Evolutionary conservation across 2,888 invertebrate species (phyloP), one percentile per base, ranked within the genome.

Genomic region (Chelonus formosanus): DNA sequence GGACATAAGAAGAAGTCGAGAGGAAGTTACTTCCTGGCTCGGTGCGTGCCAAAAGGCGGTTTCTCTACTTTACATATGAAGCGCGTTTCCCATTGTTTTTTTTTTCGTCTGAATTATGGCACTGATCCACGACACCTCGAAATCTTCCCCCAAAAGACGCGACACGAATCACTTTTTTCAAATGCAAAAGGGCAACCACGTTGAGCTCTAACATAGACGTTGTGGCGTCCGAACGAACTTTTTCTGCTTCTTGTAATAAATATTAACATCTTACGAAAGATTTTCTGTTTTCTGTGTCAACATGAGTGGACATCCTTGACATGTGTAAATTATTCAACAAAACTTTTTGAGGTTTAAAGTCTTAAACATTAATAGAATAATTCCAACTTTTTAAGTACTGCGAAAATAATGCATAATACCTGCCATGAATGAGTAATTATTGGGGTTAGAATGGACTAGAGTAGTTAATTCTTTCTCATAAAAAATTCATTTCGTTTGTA

Each of bases 81-180:
- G 67, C 65, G 69, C 69, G 64, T 68, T 67, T 68, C 70, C 70
- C 71, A 73, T 73, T 74, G 69, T 73, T 73, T 71, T 73, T 65
- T 65, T 50, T 36, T 43, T 50, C 20, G 20, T 20, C 20, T 72
- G 71, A 74, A 68, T 73, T 73, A 74, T 73, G 74, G 72, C 74
- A 74, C 62, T 56, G 70, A 70, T 74, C 74, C 74, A 73, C 68
- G 69, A 71, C 67, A 68, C 70, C 70, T 70, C 70, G 70, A 71
- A 67, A 67, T 72, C 71, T 66, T 58, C 64, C 64, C 65, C 70
- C 56, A 53, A 63, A 52, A 54, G 60, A 59, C 68, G 65, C 63
- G 63, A 61, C 52, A 45, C 59, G 55, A 45, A 20, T 60, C 47
- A 65, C 57, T 48, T 44, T 50, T 60, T 63, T 61, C 63, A 20